Percentiles rank a stretch among this genome's conserved stretches.
Conservation (phyloP, 2,797 vertebrate species). For the Mycteria americana region DNA sequence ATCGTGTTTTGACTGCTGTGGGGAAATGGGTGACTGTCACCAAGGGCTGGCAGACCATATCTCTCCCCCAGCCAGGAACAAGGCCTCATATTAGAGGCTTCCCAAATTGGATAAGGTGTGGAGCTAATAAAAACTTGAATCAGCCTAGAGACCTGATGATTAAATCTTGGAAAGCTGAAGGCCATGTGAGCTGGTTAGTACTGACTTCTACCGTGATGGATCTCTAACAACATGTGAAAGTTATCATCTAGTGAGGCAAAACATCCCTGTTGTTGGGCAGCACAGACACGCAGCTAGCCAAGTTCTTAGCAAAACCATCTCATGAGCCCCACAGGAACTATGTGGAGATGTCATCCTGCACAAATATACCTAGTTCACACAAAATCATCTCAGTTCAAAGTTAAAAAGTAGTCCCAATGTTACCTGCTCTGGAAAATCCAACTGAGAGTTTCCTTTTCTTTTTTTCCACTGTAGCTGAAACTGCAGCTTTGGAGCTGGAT, state of each 20-base stretch:
- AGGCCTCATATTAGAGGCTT: neutral
- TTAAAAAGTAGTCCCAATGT: neutral
- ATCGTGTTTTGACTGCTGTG: neutral
- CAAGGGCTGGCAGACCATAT: neutral
- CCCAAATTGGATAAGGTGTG: neutral
- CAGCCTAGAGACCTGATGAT: neutral
- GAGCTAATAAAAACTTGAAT: constrained; percentile 1
- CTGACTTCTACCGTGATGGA: neutral
- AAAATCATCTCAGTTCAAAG: neutral
- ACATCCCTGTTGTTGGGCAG: constrained; percentile 1
- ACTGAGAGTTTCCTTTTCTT: neutral
- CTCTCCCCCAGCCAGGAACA: neutral
- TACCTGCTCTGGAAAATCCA: constrained; percentile 17
- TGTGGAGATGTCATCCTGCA: neutral
- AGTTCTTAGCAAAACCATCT: neutral
- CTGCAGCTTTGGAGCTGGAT: neutral
- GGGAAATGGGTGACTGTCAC: neutral
- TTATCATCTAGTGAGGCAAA: neutral
- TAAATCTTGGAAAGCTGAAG: constrained; percentile 12
- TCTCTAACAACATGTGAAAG: constrained; percentile 12
- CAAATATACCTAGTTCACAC: neutral
- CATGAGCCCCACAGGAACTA: neutral
- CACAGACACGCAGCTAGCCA: neutral
- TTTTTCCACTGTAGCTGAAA: neutral
- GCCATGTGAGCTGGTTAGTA: neutral